Evolutionary conservation across 2,888 invertebrate species (phyloP).

Genomic region (Megamerina dolium): DNA sequence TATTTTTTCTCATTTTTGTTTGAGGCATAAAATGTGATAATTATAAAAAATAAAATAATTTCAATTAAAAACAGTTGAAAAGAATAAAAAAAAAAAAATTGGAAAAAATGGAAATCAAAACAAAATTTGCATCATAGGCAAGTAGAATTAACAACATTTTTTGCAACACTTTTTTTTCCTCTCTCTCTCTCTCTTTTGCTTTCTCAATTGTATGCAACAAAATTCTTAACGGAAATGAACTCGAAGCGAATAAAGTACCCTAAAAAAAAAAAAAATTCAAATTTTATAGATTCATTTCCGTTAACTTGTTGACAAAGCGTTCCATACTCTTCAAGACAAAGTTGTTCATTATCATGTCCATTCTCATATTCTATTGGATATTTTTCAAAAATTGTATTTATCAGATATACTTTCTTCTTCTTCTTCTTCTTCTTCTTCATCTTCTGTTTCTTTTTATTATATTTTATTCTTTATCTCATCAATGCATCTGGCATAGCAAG

Average conservation of each 20-base stretch:
- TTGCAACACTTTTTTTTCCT: conserved; percentile 2
- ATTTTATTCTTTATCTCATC: conserved; percentile 27
- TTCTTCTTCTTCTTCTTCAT: no score
- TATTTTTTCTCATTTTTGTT: not conserved
- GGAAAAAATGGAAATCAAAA: conserved; percentile 17
- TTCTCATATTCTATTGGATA: conserved; percentile 22
- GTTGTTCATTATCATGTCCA: conserved; percentile 36
- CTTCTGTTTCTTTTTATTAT: no score
- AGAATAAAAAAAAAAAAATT: conserved; percentile 3
- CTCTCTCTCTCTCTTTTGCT: no score
- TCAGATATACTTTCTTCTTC: conserved; percentile 4
- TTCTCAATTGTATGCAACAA: conserved; percentile 41
- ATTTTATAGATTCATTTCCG: conserved; percentile 39
- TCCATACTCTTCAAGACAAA: conserved; percentile 48
- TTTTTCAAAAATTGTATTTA: conserved; percentile 10
- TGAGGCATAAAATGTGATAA: no score
- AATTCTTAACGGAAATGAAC: conserved; percentile 46
- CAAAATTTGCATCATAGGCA: conserved; percentile 37
- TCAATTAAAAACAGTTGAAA: conserved; percentile 2
- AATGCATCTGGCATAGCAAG: conserved; percentile 29
- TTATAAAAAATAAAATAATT: no score
- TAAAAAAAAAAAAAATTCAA: conserved; percentile 14
- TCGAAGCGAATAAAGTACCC: no score
- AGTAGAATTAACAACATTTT: conserved; percentile 41
- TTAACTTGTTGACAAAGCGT: conserved; percentile 46